phyloP scores from a whole-genome alignment of 2,888 invertebrate genomes.

The Pheosia gnoma region DNA sequence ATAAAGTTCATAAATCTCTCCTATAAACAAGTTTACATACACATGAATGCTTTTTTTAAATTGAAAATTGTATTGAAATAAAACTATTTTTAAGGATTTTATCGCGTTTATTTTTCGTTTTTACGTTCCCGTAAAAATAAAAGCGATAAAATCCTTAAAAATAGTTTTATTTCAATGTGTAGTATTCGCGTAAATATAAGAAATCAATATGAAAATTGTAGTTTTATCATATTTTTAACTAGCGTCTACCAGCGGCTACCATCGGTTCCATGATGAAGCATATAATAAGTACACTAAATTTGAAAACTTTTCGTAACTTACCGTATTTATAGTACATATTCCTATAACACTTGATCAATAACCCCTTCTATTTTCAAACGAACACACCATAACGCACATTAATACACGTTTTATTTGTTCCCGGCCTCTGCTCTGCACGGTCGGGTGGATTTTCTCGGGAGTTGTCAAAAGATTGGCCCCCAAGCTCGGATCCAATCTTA shows the following conservation, averaged over 20 bases:
- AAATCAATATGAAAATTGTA: too few species aligned
- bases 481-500: constrained; percentile 39
- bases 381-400: constrained; percentile 19
- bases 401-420: constrained; percentile 34
- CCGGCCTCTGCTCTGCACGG: constrained; percentile 26
- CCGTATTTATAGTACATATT: not conserved
- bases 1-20: not conserved
- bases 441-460: constrained; percentile 26
- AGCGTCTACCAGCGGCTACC: too few species aligned
- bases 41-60: too few species aligned
- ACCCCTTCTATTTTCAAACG: not conserved
- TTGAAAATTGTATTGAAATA: too few species aligned
- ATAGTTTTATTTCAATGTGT: too few species aligned
- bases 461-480: constrained; percentile 39
- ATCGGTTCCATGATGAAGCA: not conserved
- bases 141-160: too few species aligned
- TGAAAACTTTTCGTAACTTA: not conserved
- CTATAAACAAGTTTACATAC: too few species aligned
- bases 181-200: too few species aligned
- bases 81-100: too few species aligned
- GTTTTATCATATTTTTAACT: too few species aligned
- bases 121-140: too few species aligned
- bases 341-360: not conserved
- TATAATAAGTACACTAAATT: not conserved
- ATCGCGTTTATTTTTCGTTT: too few species aligned